Evolutionary conservation across 2,797 vertebrate species (phyloP).

Genomic region (Orientallactaga sibirica): DNA sequence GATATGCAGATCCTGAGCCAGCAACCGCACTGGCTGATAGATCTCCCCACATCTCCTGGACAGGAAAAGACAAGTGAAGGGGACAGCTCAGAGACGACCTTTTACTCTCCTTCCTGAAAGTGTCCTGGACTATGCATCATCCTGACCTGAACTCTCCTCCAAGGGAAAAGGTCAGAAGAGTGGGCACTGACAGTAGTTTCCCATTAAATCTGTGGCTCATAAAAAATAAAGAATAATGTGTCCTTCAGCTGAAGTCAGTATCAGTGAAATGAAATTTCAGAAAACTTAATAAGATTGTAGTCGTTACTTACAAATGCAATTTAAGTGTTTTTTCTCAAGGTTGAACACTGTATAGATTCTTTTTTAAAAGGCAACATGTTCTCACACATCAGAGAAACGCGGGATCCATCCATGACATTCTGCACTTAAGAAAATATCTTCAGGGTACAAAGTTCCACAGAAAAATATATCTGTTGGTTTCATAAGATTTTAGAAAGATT

Average conservation of each 20-base stretch:
- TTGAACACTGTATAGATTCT: not conserved
- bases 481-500: not conserved
- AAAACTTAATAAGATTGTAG: not conserved
- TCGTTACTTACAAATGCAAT: constrained; percentile 19
- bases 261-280: constrained; percentile 51
- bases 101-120: not conserved
- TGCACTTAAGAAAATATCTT: constrained; percentile 3
- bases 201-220: constrained; percentile 23
- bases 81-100: constrained; percentile 27
- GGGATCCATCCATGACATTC: not conserved
- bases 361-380: not conserved
- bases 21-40: not conserved
- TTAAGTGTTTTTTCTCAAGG: not conserved
- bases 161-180: not conserved
- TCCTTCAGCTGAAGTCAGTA: constrained; percentile 53
- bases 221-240: constrained; percentile 64
- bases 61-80: constrained; percentile 18
- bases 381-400: not conserved
- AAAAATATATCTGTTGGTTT: not conserved
- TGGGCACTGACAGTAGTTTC: constrained; percentile 7
- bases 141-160: constrained; percentile 36
- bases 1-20: constrained; percentile 46
- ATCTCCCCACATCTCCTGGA: not conserved
- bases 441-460: not conserved
- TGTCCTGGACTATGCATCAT: constrained; percentile 47